Evolutionary conservation across 1,140 invertebrate genomes (phyloP).

Genomic region (Zelostemma sp.): DNA sequence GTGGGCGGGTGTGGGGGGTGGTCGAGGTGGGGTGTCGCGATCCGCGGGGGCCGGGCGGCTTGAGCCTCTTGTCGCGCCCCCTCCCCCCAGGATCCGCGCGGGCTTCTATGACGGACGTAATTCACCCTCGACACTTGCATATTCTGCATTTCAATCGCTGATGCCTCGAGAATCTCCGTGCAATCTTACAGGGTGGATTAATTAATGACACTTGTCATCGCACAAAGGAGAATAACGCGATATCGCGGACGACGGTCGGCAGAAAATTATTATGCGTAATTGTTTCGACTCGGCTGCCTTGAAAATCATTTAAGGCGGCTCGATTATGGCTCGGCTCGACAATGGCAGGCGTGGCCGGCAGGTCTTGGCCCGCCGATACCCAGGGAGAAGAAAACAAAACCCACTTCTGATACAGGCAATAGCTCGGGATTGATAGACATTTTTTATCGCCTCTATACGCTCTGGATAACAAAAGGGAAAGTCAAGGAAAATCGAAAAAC

Average conservation of each 20-base stretch:
- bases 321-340: conserved; percentile 19
- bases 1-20: too few species aligned
- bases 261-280: conserved; percentile 27
- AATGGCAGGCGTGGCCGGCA: conserved; percentile 43
- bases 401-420: conserved; percentile 24
- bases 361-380: conserved; percentile 20
- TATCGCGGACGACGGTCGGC: conserved; percentile 11
- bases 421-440: conserved; percentile 41
- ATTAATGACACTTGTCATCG: conserved; percentile 29
- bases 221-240: not conserved
- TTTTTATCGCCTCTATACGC: conserved; percentile 13
- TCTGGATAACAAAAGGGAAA: not conserved
- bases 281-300: conserved; percentile 24
- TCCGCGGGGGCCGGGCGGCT: too few species aligned
- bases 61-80: too few species aligned
- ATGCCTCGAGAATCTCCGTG: conserved; percentile 15
- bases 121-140: too few species aligned
- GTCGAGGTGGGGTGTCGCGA: too few species aligned
- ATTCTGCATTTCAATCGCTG: too few species aligned
- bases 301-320: conserved; percentile 38
- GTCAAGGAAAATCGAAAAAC: not conserved
- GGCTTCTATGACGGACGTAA: too few species aligned
- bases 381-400: conserved; percentile 25
- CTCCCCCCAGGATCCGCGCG: too few species aligned
- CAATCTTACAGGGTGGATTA: conserved; percentile 20